These are phyloP conservation scores for Tenebrio molitor DNA, from an alignment of 1,140 invertebrate species.

Conservation along the genomic window DNA sequence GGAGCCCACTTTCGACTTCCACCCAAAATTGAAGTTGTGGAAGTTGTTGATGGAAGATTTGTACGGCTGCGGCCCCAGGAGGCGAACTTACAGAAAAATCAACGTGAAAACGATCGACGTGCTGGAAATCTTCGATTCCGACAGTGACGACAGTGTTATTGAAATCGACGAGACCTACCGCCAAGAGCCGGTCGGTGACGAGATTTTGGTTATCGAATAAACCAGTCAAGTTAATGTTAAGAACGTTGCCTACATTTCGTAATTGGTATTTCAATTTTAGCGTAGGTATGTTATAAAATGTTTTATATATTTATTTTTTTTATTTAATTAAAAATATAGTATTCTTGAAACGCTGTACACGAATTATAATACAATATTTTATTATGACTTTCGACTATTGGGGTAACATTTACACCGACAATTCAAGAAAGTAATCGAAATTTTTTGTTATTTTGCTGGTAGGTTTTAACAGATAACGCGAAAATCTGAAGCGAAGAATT, in stretches of 20 bases:
- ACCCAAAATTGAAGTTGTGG: constrained; percentile 35
- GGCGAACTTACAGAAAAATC: neutral
- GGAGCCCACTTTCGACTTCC: constrained; percentile 1
- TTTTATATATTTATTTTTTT: neutral
- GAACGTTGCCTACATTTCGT: too few species aligned
- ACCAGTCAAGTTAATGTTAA: neutral
- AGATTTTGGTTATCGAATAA: neutral
- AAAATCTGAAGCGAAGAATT: too few species aligned
- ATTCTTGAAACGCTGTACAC: too few species aligned
- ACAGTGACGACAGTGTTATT: neutral
- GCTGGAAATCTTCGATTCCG: neutral
- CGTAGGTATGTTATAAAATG: too few species aligned
- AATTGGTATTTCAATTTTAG: too few species aligned
- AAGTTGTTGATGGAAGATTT: constrained; percentile 4
- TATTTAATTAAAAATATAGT: neutral
- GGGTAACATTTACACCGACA: too few species aligned
- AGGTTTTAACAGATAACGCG: too few species aligned
- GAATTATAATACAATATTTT: too few species aligned
- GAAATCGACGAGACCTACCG: neutral
- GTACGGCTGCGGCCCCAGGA: neutral
- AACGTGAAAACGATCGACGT: neutral
- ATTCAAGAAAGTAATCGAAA: too few species aligned
- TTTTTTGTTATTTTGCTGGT: too few species aligned
- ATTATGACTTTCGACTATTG: too few species aligned
- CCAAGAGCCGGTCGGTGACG: neutral